A percentile compares a stretch with the other conserved stretches of the same genome.
These are phyloP conservation scores for Unio pictorum DNA, from an alignment of 2,888 invertebrate species.

Conservation along the genomic window DNA sequence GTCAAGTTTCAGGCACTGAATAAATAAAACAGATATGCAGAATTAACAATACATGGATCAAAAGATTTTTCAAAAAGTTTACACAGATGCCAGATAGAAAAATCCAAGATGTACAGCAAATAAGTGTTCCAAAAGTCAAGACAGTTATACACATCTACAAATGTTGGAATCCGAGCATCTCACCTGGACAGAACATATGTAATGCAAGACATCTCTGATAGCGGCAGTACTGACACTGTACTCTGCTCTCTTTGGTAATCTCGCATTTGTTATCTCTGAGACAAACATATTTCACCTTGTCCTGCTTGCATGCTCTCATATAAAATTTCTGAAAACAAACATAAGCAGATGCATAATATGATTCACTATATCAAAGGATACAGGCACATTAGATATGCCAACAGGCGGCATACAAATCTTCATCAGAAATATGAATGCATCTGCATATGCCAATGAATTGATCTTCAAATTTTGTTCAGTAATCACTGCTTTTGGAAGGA, in stretches of 20 bases:
- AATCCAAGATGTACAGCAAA: no score
- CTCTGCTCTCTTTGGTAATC: slow-evolving; percentile 68
- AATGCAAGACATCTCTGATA: slow-evolving; percentile 67
- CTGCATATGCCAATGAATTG: no score
- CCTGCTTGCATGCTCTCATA: slow-evolving; percentile 66
- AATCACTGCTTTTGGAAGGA: no score
- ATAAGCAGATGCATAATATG: slow-evolving; percentile 3
- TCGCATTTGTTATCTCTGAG: slow-evolving; percentile 61
- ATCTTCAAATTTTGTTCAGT: no score
- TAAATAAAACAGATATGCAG: no score
- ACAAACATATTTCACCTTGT: slow-evolving; percentile 63
- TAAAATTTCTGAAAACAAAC: slow-evolving; percentile 67
- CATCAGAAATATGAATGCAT: not conserved
- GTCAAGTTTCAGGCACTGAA: no score
- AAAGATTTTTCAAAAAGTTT: no score
- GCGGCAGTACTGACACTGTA: slow-evolving; percentile 70
- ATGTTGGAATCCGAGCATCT: no score
- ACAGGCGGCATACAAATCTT: not conserved
- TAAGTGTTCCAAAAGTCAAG: no score
- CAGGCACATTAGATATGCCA: not conserved
- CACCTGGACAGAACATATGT: slow-evolving; percentile 64
- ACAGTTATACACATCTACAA: no score
- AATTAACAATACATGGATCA: no score
- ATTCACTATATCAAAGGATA: not conserved
- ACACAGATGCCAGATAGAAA: no score